Conservation (phyloP, 1,140 invertebrate genomes). For the Paraescarpia echinospica region DNA sequence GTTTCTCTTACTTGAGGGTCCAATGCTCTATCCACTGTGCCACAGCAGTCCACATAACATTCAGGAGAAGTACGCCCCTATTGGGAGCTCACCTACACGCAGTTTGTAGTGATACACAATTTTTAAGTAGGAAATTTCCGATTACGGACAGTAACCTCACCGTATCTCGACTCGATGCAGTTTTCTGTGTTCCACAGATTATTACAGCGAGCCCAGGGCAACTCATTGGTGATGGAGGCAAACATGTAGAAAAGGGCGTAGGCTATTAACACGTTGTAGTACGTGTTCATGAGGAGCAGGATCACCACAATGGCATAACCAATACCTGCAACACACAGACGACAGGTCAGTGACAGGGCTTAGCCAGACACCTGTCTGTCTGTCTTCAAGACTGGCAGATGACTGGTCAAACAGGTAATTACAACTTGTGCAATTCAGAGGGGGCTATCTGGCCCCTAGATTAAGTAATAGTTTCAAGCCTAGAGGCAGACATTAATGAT, state of each 20-base stretch:
- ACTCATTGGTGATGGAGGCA: constrained; percentile 53
- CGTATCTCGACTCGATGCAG: constrained; percentile 61
- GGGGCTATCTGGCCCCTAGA: too few species aligned
- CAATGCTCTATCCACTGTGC: too few species aligned
- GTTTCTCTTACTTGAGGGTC: too few species aligned
- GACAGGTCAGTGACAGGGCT: constrained; percentile 90
- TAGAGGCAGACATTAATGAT: too few species aligned
- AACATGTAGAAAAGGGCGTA: constrained; percentile 91
- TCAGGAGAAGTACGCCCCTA: too few species aligned
- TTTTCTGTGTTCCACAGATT: constrained; percentile 91
- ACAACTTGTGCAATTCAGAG: too few species aligned
- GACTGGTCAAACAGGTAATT: too few species aligned
- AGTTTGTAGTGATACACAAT: neutral
- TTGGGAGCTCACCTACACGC: too few species aligned
- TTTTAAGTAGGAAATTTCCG: neutral
- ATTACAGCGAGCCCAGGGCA: constrained; percentile 93
- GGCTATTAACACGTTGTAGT: constrained; percentile 94
- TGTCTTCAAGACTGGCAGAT: too few species aligned
- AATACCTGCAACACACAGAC: constrained; percentile 85
- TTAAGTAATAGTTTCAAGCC: too few species aligned
- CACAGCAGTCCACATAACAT: too few species aligned
- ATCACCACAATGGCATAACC: constrained; percentile 93
- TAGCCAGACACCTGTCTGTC: constrained; percentile 73
- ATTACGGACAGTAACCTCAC: neutral
- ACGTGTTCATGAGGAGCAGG: constrained; percentile 93